Conservation (phyloP, 2,113 vertebrate genomes). For the Edolisoma coerulescens region DNA sequence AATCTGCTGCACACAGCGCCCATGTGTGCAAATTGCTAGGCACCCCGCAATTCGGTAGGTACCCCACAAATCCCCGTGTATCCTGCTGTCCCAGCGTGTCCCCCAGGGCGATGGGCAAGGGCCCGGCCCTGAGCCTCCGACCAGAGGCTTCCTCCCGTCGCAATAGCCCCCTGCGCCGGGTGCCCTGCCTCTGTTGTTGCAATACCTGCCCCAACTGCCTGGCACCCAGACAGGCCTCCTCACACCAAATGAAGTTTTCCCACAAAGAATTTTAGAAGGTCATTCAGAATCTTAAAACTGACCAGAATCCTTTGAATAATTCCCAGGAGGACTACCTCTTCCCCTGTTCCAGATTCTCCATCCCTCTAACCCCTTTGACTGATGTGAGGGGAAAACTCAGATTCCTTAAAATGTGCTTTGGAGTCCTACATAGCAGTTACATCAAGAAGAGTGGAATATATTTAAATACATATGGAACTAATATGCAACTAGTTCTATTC, state of each 20-base stretch:
- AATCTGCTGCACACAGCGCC: rapidly evolving
- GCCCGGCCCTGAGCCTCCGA: neutral
- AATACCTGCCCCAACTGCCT: neutral
- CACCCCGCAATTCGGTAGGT: rapidly evolving
- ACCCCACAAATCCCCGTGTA: no score
- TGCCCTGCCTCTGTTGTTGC: rapidly evolving
- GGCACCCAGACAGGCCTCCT: neutral
- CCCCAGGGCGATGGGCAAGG: rapidly evolving
- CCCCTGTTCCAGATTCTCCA: neutral
- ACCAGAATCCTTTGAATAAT: neutral
- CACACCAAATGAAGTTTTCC: neutral
- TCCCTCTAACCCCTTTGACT: neutral
- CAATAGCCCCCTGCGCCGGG: rapidly evolving
- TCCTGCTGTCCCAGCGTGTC: rapidly evolving
- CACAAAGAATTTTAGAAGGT: neutral
- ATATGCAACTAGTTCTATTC: neutral
- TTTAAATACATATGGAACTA: neutral
- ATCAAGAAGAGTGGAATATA: neutral
- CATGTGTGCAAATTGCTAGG: neutral
- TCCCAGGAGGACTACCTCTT: neutral
- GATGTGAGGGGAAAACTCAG: neutral
- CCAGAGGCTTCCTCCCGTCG: no score
- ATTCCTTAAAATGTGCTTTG: neutral
- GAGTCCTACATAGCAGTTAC: neutral
- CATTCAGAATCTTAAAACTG: neutral